phyloP scores from a whole-genome alignment of 2,888 invertebrate species.

The Ecliptopera silaceata region DNA sequence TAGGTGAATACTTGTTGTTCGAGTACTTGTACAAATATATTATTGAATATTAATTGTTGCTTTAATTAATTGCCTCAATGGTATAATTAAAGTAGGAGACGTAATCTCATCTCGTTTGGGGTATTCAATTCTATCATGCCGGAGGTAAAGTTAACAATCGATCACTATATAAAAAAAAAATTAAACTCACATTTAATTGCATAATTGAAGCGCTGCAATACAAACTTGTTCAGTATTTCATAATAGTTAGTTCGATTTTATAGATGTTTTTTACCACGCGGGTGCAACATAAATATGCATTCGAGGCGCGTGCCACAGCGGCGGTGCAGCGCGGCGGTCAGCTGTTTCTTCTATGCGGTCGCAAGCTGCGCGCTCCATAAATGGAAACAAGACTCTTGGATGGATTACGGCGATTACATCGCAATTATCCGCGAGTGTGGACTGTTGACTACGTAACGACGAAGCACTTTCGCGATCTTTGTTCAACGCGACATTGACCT shows the following conservation, averaged over 20 bases:
- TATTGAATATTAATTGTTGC: too few relatives aligned
- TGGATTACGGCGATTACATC: conserved; percentile 80
- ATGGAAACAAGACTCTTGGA: conserved; percentile 76
- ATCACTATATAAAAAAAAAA: too few relatives aligned
- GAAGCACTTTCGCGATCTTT: conserved; percentile 80
- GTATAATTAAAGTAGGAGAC: too few relatives aligned
- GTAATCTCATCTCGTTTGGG: too few relatives aligned
- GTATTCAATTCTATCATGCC: too few relatives aligned
- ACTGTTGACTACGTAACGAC: conserved; percentile 59
- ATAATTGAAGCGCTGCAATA: conserved; percentile 66
- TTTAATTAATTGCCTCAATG: too few relatives aligned
- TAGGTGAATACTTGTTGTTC: too few relatives aligned
- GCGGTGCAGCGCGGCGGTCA: conserved; percentile 65
- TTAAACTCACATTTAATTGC: conserved; percentile 53
- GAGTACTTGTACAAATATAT: too few relatives aligned
- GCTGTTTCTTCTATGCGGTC: conserved; percentile 78
- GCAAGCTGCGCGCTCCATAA: conserved; percentile 78
- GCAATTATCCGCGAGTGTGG: conserved; percentile 73
- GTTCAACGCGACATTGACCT: conserved; percentile 78
- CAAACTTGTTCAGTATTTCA: conserved; percentile 66
- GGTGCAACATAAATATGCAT: conserved; percentile 77
- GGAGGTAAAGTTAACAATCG: neutral
- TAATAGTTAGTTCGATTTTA: conserved; percentile 63
- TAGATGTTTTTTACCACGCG: conserved; percentile 65
- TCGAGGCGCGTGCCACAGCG: conserved; percentile 74